These are phyloP conservation scores for Hippocampus mohnikei DNA, from an alignment of 2,113 vertebrate species.

Conservation along the genomic window DNA sequence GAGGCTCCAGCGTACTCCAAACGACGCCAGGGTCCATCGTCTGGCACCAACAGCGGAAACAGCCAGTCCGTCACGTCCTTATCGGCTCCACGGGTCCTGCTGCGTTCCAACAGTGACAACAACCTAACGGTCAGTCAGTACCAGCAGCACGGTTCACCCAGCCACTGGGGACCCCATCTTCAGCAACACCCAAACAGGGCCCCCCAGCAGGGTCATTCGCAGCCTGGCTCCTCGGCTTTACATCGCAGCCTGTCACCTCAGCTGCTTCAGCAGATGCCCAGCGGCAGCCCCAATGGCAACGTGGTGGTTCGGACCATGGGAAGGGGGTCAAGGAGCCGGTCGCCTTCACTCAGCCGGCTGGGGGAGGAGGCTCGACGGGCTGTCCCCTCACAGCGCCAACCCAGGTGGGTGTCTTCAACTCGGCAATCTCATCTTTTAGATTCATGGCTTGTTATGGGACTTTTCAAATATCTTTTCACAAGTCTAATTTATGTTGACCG, in stretches of 20 bases:
- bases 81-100: slow-evolving; percentile 83
- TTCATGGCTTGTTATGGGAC: no score
- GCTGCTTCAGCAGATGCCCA: slow-evolving; percentile 85
- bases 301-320: slow-evolving; percentile 78
- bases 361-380: slow-evolving; percentile 80
- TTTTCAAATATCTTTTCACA: neutral
- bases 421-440: neutral
- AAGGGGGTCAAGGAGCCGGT: slow-evolving; percentile 81
- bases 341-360: slow-evolving; percentile 88
- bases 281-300: slow-evolving; percentile 83
- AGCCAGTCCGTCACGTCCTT: slow-evolving; percentile 78
- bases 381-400: slow-evolving; percentile 76
- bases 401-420: slow-evolving; percentile 68
- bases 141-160: slow-evolving; percentile 50
- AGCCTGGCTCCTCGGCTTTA: slow-evolving; percentile 74
- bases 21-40: slow-evolving; percentile 78
- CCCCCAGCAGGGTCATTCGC: slow-evolving; percentile 75
- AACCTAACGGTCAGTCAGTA: slow-evolving; percentile 74
- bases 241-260: slow-evolving; percentile 93
- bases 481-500: neutral
- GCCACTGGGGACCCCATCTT: slow-evolving; percentile 45
- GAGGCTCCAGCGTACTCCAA: slow-evolving; percentile 92
- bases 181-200: slow-evolving; percentile 37
- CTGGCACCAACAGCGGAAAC: slow-evolving; percentile 48
- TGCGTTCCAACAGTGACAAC: slow-evolving; percentile 96